A percentile compares a stretch with the other conserved stretches of the same genome.
These are phyloP conservation scores for Emmelina monodactyla DNA, from an alignment of 2,888 invertebrate genomes.

Conservation along the genomic window DNA sequence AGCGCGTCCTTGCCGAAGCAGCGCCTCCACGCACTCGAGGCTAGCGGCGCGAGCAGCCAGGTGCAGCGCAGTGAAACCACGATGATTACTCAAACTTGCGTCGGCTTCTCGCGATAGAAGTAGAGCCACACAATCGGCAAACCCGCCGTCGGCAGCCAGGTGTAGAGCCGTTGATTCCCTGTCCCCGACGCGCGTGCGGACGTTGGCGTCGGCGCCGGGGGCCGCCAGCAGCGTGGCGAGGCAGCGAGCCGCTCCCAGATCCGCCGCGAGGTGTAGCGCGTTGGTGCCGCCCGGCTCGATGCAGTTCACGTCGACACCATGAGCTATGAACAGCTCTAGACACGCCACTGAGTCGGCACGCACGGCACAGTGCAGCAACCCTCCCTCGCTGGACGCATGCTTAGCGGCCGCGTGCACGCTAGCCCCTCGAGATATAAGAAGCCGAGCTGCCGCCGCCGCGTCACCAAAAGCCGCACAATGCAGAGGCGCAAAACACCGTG, in stretches of 20 bases:
- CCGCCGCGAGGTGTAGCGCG: slow-evolving; percentile 82
- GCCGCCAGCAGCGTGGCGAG: slow-evolving; percentile 78
- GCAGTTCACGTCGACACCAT: slow-evolving; percentile 79
- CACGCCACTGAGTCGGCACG: slow-evolving; percentile 85
- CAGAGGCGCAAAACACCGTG: slow-evolving; percentile 80
- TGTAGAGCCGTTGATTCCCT: slow-evolving; percentile 83
- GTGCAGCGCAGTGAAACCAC: slow-evolving; percentile 87
- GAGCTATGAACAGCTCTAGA: slow-evolving; percentile 75
- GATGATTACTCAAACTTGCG: slow-evolving; percentile 75
- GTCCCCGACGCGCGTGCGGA: slow-evolving; percentile 72
- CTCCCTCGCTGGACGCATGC: slow-evolving; percentile 74
- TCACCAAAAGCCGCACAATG: slow-evolving; percentile 93
- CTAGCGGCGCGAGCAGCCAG: slow-evolving; percentile 83
- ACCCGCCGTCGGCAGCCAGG: slow-evolving; percentile 88
- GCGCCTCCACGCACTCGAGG: slow-evolving; percentile 80
- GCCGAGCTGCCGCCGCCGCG: slow-evolving; percentile 79
- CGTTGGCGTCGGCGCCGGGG: slow-evolving; percentile 75
- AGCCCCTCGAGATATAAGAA: slow-evolving; percentile 77
- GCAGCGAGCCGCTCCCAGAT: slow-evolving; percentile 79
- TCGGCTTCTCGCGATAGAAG: slow-evolving; percentile 79
- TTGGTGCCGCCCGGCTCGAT: slow-evolving; percentile 80
- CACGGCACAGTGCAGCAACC: slow-evolving; percentile 84
- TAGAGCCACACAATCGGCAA: slow-evolving; percentile 80
- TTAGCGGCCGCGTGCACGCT: slow-evolving; percentile 73
- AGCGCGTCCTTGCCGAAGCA: slow-evolving; percentile 76